Evolutionary conservation across 2,888 invertebrate genomes (phyloP).

Genomic region (Graphium colonna): DNA sequence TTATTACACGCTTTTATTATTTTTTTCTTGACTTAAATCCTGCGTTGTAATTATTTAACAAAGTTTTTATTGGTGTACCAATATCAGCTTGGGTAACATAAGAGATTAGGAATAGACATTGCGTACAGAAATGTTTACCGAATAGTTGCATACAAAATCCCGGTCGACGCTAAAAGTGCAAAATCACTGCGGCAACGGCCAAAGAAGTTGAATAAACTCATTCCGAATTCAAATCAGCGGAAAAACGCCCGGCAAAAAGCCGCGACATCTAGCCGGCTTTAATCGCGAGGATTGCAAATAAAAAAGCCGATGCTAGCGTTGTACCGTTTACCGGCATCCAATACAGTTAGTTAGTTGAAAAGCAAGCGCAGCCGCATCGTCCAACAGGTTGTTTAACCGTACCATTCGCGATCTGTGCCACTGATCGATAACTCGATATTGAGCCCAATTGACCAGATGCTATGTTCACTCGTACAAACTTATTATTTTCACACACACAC

Average conservation of each 20-base stretch:
- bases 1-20: too few relatives aligned
- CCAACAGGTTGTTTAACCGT: slow-evolving; percentile 40
- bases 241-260: slow-evolving; percentile 6
- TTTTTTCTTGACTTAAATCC: too few relatives aligned
- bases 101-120: too few relatives aligned
- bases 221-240: background rate
- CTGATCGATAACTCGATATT: slow-evolving; percentile 13
- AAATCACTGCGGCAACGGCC: background rate
- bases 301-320: slow-evolving; percentile 33
- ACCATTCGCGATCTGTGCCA: slow-evolving; percentile 31
- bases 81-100: too few relatives aligned
- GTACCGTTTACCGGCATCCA: slow-evolving; percentile 39
- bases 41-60: too few relatives aligned
- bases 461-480: background rate
- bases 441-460: slow-evolving; percentile 7
- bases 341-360: slow-evolving; percentile 42
- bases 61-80: too few relatives aligned
- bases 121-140: too few relatives aligned
- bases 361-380: slow-evolving; percentile 37
- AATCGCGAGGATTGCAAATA: slow-evolving; percentile 36
- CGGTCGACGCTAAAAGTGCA: slow-evolving; percentile 1
- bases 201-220: slow-evolving; percentile 9
- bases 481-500: background rate
- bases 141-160: too few relatives aligned
- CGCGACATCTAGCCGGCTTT: slow-evolving; percentile 22